Conservation (phyloP, 2,797 vertebrate species). For the Euthynnus affinis region DNA sequence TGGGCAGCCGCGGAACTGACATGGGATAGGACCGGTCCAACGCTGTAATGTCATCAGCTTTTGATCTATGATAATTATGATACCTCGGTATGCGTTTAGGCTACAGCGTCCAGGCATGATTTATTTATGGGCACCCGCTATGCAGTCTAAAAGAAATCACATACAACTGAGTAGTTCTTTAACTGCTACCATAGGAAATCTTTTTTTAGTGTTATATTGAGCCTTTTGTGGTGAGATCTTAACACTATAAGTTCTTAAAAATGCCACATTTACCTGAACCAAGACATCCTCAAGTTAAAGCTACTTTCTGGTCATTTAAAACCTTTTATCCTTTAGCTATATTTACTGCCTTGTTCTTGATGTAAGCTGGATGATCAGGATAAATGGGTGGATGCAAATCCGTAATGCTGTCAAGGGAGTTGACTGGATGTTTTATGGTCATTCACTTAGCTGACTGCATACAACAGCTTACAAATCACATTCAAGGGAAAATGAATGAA, state of each 20-base stretch:
- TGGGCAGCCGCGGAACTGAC: conserved; percentile 81
- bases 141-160: conserved; percentile 75
- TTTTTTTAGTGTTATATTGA: conserved; percentile 37
- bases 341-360: conserved; percentile 42
- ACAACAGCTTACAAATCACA: conserved; percentile 81
- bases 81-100: conserved; percentile 84
- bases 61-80: conserved; percentile 88
- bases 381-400: conserved; percentile 73
- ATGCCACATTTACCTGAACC: conserved; percentile 29
- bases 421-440: conserved; percentile 77
- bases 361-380: conserved; percentile 55
- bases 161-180: conserved; percentile 64
- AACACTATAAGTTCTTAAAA: conserved; percentile 49
- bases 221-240: conserved; percentile 39
- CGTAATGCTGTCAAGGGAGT: conserved; percentile 64
- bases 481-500: conserved; percentile 67
- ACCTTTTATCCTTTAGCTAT: conserved; percentile 37
- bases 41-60: conserved; percentile 86
- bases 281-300: conserved; percentile 34
- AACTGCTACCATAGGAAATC: conserved; percentile 62
- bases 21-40: conserved; percentile 79
- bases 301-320: conserved; percentile 44
- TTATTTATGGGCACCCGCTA: conserved; percentile 81
- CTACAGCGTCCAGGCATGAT: conserved; percentile 81
- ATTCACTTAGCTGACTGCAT: conserved; percentile 76